Percentiles rank a stretch among this genome's conserved stretches.
Conservation (phyloP, 2,113 vertebrate species). For the Ailuropoda melanoleuca region DNA sequence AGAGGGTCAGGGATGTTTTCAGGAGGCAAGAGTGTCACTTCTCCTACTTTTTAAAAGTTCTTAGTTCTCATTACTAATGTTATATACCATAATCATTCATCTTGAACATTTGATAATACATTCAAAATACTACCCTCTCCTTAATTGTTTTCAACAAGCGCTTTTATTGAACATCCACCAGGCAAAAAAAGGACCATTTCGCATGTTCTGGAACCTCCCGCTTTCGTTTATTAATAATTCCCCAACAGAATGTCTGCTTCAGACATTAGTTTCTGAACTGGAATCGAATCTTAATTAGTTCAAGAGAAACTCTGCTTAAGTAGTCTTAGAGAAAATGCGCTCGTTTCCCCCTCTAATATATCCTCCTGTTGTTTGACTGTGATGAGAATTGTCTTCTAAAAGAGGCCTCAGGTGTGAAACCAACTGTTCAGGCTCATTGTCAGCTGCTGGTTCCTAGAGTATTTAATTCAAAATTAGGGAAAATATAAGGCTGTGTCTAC, state of each 20-base stretch:
- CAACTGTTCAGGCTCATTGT: conserved; percentile 78
- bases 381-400: conserved; percentile 76
- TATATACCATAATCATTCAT: not conserved
- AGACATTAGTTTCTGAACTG: conserved; percentile 70
- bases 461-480: conserved; percentile 77
- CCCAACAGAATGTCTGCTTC: conserved; percentile 66
- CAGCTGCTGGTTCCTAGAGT: conserved; percentile 69
- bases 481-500: conserved; percentile 74
- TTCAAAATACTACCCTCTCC: conserved; percentile 46
- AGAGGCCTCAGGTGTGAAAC: conserved; percentile 78
- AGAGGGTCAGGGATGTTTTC: not conserved
- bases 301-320: conserved; percentile 72
- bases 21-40: not conserved
- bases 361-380: conserved; percentile 66
- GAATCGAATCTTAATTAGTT: conserved; percentile 77
- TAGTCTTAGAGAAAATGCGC: conserved; percentile 70
- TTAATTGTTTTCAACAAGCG: conserved; percentile 54
- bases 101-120: not conserved
- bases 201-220: conserved; percentile 58
- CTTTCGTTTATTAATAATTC: conserved; percentile 74
- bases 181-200: conserved; percentile 43
- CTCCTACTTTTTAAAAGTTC: not conserved
- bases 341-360: conserved; percentile 69
- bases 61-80: not conserved
- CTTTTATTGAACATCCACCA: conserved; percentile 36